A percentile compares a stretch with the other conserved stretches of the same genome.
These are phyloP conservation scores for Liposcelis brunnea DNA, from an alignment of 2,888 invertebrate genomes.

Conservation along the genomic window DNA sequence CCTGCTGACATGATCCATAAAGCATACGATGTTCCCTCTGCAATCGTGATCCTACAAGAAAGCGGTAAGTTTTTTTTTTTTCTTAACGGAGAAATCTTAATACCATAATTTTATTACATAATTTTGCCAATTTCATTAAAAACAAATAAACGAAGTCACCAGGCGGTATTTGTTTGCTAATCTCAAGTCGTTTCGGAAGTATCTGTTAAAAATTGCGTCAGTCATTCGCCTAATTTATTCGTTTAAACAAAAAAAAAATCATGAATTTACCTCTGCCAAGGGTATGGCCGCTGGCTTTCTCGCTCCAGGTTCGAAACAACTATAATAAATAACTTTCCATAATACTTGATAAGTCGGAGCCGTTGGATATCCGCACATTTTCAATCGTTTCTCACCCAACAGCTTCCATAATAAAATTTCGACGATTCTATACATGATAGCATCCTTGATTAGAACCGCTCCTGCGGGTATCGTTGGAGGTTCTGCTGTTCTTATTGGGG, in stretches of 20 bases:
- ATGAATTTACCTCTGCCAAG: no score
- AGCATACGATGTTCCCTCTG: slow-evolving; percentile 15
- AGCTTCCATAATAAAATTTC: slow-evolving; percentile 14
- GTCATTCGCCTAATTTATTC: no score
- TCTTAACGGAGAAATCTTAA: no score
- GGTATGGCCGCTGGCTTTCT: not conserved
- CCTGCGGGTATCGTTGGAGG: not conserved
- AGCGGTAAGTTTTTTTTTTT: no score
- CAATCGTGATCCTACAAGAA: slow-evolving; percentile 14
- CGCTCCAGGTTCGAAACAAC: slow-evolving; percentile 13
- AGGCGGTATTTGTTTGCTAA: no score
- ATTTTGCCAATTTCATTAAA: no score
- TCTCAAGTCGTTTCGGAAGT: no score
- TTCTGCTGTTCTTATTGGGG: not conserved
- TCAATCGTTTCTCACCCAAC: slow-evolving; percentile 13
- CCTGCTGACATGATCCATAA: slow-evolving; percentile 15
- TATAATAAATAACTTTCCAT: slow-evolving; percentile 14
- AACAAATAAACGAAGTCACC: no score
- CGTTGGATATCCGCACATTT: slow-evolving; percentile 12
- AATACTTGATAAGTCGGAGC: slow-evolving; percentile 13
- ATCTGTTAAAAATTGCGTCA: no score
- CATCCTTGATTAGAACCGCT: not conserved
- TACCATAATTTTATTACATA: no score
- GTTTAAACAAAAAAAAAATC: no score
- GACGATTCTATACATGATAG: slow-evolving; percentile 1